phyloP scores from a whole-genome alignment of 2,113 vertebrate species.

The Cichladusa arquata region DNA sequence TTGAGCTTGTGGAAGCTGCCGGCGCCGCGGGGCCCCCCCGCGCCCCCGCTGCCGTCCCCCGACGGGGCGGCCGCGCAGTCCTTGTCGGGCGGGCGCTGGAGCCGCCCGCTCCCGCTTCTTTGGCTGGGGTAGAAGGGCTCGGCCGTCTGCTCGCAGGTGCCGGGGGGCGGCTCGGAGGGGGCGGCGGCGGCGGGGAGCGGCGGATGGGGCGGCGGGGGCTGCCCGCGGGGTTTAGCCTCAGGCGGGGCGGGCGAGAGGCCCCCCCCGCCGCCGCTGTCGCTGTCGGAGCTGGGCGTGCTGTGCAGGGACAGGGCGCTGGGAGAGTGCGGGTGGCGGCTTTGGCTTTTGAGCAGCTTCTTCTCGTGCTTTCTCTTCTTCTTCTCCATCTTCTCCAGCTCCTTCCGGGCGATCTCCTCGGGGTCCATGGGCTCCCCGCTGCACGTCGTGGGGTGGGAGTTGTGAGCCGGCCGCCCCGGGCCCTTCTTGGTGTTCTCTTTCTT shows the following conservation, averaged over 20 bases:
- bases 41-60: too few species aligned
- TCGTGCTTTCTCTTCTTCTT: slow-evolving; percentile 98
- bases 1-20: too few species aligned
- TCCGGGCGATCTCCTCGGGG: slow-evolving; percentile 93
- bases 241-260: slow-evolving; percentile 31
- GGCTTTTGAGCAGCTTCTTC: slow-evolving; percentile 90
- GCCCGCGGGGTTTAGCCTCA: too few species aligned
- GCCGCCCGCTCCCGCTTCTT: too few species aligned
- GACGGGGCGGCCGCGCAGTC: too few species aligned
- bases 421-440: slow-evolving; percentile 99
- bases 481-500: slow-evolving; percentile 99
- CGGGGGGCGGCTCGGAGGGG: too few species aligned
- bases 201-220: too few species aligned
- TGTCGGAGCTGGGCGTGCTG: slow-evolving; percentile 94
- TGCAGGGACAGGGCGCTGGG: slow-evolving; percentile 87
- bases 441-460: slow-evolving; percentile 96
- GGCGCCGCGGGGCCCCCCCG: too few species aligned
- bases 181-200: too few species aligned
- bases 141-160: too few species aligned
- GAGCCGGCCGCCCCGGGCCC: slow-evolving; percentile 93
- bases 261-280: slow-evolving; percentile 91
- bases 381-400: slow-evolving; percentile 92
- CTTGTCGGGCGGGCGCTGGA: too few species aligned
- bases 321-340: slow-evolving; percentile 81
- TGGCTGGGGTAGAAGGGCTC: too few species aligned